Evolutionary conservation across 2,797 vertebrate genomes (phyloP), one percentile per base, ranked within the genome.

Genomic region (Acanthopagrus latus): DNA sequence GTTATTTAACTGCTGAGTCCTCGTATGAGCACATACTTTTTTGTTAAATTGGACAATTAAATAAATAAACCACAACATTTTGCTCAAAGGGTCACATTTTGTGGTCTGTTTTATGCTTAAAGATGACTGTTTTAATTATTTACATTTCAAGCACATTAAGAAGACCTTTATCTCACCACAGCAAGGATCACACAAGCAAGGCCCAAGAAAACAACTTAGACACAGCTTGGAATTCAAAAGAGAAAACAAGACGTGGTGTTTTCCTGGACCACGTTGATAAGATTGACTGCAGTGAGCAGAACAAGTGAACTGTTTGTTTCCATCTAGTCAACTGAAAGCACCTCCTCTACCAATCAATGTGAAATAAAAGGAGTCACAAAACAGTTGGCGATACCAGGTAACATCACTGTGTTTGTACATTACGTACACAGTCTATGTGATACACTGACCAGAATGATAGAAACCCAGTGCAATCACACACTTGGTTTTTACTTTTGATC

Each of bases 181-280:
- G 69, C 0, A 63, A 51, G 13, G 9, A 2, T 59, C 18, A 55
- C 29, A 66, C 16, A 47, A 51, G 55, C 43, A 51, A 41, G 8
- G 3, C 56, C 44, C 44, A 51, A 64, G 43, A 70, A 41, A 71
- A 33, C 29, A 62, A 69, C n/a, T 17, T 52, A 21, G 20, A 58
- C 44, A 38, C 33, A 59, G 9, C 5, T 50, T 66, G 17, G 17
- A 60, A 16, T 71, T 64, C 5, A 7, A 46, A 60, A 46, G 41
- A 60, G 29, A 65, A 29, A 65, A 81, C 20, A 41, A 43, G 27
- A 7, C 10, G 33, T 14, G 27, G 46, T 20, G 8, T 21, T 51
- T 72, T 58, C 44, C 18, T 47, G 25, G 18, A 25, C 18, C 33
- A 51, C 17, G 11, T n/a, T 50, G 18, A 60, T 43, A 17, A n/a